A percentile compares a stretch with the other conserved stretches of the same genome.
Conservation (phyloP, 2,888 invertebrate species). For the Stegophylla sp. region DNA sequence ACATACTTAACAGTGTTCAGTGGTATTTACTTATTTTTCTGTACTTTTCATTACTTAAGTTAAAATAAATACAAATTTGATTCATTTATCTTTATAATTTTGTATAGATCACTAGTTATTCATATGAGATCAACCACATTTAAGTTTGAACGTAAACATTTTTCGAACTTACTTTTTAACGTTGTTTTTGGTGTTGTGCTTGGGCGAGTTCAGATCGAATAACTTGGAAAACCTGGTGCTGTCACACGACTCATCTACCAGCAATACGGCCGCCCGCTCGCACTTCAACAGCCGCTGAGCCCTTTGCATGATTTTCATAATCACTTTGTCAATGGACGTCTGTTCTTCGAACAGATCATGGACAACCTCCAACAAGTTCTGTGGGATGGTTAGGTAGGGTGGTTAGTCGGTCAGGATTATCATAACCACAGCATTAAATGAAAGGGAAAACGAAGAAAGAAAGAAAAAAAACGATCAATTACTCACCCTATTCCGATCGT, state of each 20-base stretch:
- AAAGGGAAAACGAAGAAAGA: no score
- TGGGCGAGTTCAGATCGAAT: slow-evolving; percentile 64
- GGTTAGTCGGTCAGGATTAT: no score
- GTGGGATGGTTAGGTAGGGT: no score
- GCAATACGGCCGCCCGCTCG: slow-evolving; percentile 67
- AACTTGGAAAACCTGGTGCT: slow-evolving; percentile 64
- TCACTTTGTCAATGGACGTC: slow-evolving; percentile 67
- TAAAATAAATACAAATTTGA: no score
- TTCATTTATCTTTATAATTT: no score
- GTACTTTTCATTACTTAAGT: no score
- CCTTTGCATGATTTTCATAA: slow-evolving; percentile 68
- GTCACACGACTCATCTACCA: slow-evolving; percentile 64
- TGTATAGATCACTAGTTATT: no score
- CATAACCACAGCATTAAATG: no score
- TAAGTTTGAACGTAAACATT: no score
- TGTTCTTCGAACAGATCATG: slow-evolving; percentile 69
- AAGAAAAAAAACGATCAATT: slow-evolving; percentile 61
- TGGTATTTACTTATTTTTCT: no score
- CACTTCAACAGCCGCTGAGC: slow-evolving; percentile 67
- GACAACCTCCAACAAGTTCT: slow-evolving; percentile 68
- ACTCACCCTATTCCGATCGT: slow-evolving; percentile 68
- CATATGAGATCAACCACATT: no score
- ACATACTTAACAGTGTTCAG: no score
- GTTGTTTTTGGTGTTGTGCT: slow-evolving; percentile 41
- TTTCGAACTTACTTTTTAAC: slow-evolving; percentile 57